A percentile compares a stretch with the other conserved stretches of the same genome.
phyloP scores from a whole-genome alignment of 2,888 invertebrate genomes.

The Sarcophaga variegata region DNA sequence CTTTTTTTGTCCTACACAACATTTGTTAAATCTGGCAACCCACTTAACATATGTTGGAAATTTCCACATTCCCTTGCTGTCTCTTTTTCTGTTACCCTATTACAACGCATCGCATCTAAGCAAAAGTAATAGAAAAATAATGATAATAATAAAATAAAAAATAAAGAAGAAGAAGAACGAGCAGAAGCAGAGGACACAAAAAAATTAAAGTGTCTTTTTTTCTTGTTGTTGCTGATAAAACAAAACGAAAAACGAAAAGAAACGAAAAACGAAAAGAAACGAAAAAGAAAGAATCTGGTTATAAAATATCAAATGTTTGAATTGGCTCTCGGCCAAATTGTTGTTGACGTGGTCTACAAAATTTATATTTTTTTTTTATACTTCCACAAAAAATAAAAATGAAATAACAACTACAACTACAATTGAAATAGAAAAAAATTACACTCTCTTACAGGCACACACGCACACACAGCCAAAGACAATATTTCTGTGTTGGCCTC shows the following conservation, averaged over 20 bases:
- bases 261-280: not conserved
- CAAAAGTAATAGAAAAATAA: not conserved
- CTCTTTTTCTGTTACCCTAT: too few species aligned
- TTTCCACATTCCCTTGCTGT: not conserved
- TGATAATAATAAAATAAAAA: slow-evolving; percentile 36
- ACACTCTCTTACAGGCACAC: slow-evolving; percentile 6
- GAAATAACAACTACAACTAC: not conserved
- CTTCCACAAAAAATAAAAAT: not conserved
- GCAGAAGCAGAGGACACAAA: not conserved
- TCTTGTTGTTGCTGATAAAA: slow-evolving; percentile 12
- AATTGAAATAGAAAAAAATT: slow-evolving; percentile 6
- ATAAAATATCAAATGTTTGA: slow-evolving; percentile 67
- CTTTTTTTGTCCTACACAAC: not conserved
- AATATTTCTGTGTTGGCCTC: not conserved
- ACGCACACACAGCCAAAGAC: not conserved
- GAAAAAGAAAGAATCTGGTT: slow-evolving; percentile 32
- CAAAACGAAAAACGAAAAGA: not conserved
- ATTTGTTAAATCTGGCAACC: slow-evolving; percentile 47
- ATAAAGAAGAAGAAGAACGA: not conserved
- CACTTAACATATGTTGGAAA: slow-evolving; percentile 21
- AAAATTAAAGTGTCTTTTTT: slow-evolving; percentile 15
- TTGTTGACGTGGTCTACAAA: slow-evolving; percentile 60
- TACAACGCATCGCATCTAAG: not conserved
- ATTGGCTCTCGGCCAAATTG: slow-evolving; percentile 71
- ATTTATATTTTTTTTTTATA: slow-evolving; percentile 40